phyloP scores from a whole-genome alignment of 2,797 vertebrate genomes.

The Tiaroga cobitis region DNA sequence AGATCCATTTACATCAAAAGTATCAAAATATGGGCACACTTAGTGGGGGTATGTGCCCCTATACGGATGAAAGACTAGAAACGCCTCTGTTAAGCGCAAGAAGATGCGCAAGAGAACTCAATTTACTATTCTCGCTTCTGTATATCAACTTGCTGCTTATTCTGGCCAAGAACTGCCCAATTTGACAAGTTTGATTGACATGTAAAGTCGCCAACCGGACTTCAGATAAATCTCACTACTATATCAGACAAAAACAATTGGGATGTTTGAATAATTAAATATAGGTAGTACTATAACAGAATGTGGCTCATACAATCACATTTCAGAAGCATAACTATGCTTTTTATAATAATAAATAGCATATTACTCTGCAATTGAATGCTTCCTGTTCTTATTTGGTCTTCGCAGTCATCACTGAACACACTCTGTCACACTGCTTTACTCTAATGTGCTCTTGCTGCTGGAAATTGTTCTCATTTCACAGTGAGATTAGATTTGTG shows the following conservation, averaged over 20 bases:
- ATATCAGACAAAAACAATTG: not conserved
- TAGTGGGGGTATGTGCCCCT: too few relatives aligned
- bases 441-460: conserved; percentile 31
- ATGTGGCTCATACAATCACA: not conserved
- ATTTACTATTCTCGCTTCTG: too few relatives aligned
- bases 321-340: conserved; percentile 9
- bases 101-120: too few relatives aligned
- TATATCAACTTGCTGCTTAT: not conserved
- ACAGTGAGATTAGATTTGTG: conserved; percentile 48
- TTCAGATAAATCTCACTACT: not conserved
- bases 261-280: not conserved
- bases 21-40: too few relatives aligned
- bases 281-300: not conserved
- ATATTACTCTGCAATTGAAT: not conserved
- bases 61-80: too few relatives aligned
- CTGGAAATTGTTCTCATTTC: conserved; percentile 31
- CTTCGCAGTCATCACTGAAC: not conserved
- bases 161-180: not conserved
- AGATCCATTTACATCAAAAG: too few relatives aligned
- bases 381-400: not conserved
- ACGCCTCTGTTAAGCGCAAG: too few relatives aligned
- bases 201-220: not conserved
- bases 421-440: conserved; percentile 18
- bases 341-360: not conserved
- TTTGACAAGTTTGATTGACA: not conserved